Conservation (phyloP, 2,113 vertebrate species). For the Epinephelus fuscoguttatus region DNA sequence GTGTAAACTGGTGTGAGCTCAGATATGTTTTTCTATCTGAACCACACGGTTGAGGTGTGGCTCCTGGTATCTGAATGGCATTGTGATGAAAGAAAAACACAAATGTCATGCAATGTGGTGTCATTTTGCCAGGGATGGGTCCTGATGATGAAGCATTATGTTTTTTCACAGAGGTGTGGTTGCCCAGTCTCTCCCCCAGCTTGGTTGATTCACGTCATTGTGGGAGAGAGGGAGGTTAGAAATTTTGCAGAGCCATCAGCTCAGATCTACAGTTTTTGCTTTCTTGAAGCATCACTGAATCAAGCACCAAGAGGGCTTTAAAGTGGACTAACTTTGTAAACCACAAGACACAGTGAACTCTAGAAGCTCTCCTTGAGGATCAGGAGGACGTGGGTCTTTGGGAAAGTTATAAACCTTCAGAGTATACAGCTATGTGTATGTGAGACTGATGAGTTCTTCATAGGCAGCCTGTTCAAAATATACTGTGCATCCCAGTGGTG, state of each 20-base stretch:
- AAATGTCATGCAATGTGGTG: not conserved
- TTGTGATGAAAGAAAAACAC: conserved; percentile 26
- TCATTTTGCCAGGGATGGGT: conserved; percentile 31
- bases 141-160: conserved; percentile 47
- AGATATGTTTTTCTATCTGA: conserved; percentile 18
- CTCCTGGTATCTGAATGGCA: not conserved
- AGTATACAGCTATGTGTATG: conserved; percentile 19
- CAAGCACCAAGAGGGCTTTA: conserved; percentile 15
- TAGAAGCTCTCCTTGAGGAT: conserved; percentile 4
- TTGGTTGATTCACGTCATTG: conserved; percentile 47
- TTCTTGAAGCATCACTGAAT: not conserved
- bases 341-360: not conserved
- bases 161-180: conserved; percentile 53
- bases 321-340: conserved; percentile 32
- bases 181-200: conserved; percentile 14
- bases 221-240: conserved; percentile 30
- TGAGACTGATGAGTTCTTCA: conserved; percentile 49
- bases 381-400: conserved; percentile 14
- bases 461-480: conserved; percentile 42
- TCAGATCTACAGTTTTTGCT: not conserved
- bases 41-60: conserved; percentile 19
- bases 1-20: not conserved
- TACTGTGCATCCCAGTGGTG: conserved; percentile 58
- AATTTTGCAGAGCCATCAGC: not conserved
- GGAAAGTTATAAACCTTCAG: conserved; percentile 47